A percentile compares a stretch with the other conserved stretches of the same genome.
These are phyloP conservation scores for Panagrolaimus sp. DNA, from an alignment of 1,140 invertebrate genomes.

Conservation along the genomic window DNA sequence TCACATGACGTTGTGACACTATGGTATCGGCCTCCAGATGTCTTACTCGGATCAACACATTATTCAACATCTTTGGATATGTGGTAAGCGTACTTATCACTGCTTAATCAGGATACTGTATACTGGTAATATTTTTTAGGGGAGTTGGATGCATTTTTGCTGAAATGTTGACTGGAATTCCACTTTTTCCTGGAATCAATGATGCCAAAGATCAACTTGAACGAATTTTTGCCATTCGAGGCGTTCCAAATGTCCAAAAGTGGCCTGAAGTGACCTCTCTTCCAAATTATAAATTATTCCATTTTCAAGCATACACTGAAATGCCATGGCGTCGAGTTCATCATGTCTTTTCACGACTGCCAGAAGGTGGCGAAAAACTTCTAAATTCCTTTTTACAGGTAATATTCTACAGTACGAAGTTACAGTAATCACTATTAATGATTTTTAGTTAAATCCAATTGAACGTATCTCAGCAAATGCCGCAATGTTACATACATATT, in stretches of 20 bases:
- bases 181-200: slow-evolving; percentile 86
- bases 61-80: slow-evolving; percentile 84
- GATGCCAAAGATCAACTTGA: slow-evolving; percentile 91
- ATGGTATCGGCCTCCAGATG: slow-evolving; percentile 82
- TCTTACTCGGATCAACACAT: slow-evolving; percentile 89
- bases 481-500: slow-evolving; percentile 83
- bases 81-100: slow-evolving; percentile 65
- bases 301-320: slow-evolving; percentile 42
- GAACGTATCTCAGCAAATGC: slow-evolving; percentile 77
- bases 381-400: slow-evolving; percentile 79
- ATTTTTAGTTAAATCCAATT: slow-evolving; percentile 74
- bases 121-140: slow-evolving; percentile 60
- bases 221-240: slow-evolving; percentile 89
- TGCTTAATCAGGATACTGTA: slow-evolving; percentile 13
- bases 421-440: slow-evolving; percentile 26
- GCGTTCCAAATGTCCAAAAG: slow-evolving; percentile 75
- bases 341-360: slow-evolving; percentile 32
- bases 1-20: slow-evolving; percentile 90
- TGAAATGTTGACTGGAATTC: slow-evolving; percentile 91
- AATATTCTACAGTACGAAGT: slow-evolving; percentile 62
- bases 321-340: slow-evolving; percentile 48
- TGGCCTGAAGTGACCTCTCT: slow-evolving; percentile 74
- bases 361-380: slow-evolving; percentile 62
- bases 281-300: slow-evolving; percentile 38
- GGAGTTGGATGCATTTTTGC: slow-evolving; percentile 95